A percentile compares a stretch with the other conserved stretches of the same genome.
phyloP scores from a whole-genome alignment of 2,888 invertebrate species.

The Graphium colonna region DNA sequence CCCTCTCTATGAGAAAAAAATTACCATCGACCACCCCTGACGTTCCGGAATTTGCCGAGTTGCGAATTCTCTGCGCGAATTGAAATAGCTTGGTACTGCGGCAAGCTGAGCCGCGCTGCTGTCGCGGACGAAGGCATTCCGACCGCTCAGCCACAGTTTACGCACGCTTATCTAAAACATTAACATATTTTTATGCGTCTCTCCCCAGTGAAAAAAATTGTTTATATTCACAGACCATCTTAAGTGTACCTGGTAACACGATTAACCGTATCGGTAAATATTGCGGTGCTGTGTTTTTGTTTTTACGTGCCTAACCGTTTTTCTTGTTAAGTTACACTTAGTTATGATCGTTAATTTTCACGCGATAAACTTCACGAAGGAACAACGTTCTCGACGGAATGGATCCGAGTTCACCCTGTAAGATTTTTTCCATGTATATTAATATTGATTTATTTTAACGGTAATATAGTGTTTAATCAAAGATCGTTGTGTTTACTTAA shows the following conservation, averaged over 20 bases:
- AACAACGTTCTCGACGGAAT: constrained; percentile 14
- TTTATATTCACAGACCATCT: too few species aligned
- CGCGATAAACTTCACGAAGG: constrained; percentile 9
- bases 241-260: neutral
- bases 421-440: constrained; percentile 11
- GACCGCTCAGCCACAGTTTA: constrained; percentile 47
- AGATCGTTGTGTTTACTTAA: too few species aligned
- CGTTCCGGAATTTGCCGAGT: constrained; percentile 56
- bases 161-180: constrained; percentile 49
- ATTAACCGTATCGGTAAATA: constrained; percentile 3
- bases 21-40: constrained; percentile 43
- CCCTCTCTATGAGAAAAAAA: too few species aligned
- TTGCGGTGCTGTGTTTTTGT: constrained; percentile 11
- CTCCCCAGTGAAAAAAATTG: constrained; percentile 1
- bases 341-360: constrained; percentile 19
- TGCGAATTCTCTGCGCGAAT: constrained; percentile 68
- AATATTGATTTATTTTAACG: constrained; percentile 6
- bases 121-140: constrained; percentile 53
- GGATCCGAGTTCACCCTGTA: constrained; percentile 27
- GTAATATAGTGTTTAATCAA: too few species aligned
- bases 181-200: constrained; percentile 41
- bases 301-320: neutral
- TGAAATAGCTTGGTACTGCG: constrained; percentile 70
- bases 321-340: constrained; percentile 8
- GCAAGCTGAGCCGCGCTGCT: constrained; percentile 50